Base-by-base conservation (phyloP, 2,888 invertebrate genomes). In the Malthinus flaveolus region DNA sequence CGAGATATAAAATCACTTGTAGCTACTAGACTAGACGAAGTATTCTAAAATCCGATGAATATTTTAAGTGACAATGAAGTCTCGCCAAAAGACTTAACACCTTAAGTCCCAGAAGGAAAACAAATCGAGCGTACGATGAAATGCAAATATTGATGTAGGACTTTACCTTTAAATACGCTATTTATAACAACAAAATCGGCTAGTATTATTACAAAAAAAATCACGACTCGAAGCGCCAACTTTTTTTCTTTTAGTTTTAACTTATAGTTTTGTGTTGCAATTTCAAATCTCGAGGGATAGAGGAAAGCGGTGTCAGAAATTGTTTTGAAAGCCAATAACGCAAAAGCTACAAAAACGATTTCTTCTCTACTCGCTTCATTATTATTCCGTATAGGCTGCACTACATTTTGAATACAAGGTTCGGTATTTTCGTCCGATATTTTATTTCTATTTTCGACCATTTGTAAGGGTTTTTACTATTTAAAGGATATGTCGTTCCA, bases 91-190 rank as follows among this genome's bases (percentile, higher is more conserved):
- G 63, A 65, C 67, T 59, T 68, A 68, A 66, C 69, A 70, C 71
- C 70, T 70, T 69, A 68, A 54, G 23, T 23, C 23, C 23, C 5
- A 2, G 23, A 23, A 67, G 66, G 65, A 63, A 69, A 68, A 71
- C 70, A 71, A 71, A 71, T 71, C 70, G 71, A 71, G 66, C 71
- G 65, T 70, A 67, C 71, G 71, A 72, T 72, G 69, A 72, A 72
- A 71, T 72, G 71, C 71, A 71, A 72, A 72, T 72, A 72, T 72
- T 71, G 68, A 69, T 67, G 69, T 64, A 64, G 57, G 45, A 39
- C 51, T 61, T 56, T 53, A 46, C 31, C 51, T 23, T 56, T 59
- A 62, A 56, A 62, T 53, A 49, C 49, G 39, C 59, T 56, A 56
- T 51, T 51, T 58, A 59, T 23, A 23, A 23, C 23, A 23, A 23